Conservation (phyloP, 2,888 invertebrate genomes). For the Troglohyphantes excavatus region DNA sequence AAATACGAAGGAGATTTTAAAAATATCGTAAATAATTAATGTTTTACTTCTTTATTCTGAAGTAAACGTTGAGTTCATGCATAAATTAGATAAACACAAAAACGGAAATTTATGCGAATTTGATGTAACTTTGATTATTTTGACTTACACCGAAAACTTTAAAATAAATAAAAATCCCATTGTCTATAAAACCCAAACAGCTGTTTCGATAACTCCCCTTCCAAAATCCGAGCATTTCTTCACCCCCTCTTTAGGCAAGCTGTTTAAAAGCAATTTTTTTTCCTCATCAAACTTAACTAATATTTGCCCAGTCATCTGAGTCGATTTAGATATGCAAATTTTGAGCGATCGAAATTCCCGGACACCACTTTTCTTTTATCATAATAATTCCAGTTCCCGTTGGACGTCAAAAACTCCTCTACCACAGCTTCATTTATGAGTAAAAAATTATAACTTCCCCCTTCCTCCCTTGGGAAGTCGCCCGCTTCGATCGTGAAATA, state of each 20-base stretch:
- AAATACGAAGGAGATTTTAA: too few relatives aligned
- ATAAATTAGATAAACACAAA: too few relatives aligned
- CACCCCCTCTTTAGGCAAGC: neutral
- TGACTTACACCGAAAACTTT: too few relatives aligned
- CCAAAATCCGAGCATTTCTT: neutral
- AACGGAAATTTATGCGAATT: too few relatives aligned
- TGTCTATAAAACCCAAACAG: too few relatives aligned
- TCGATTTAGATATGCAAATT: conserved; percentile 32
- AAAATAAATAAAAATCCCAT: too few relatives aligned
- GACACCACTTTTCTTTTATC: conserved; percentile 19
- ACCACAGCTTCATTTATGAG: conserved; percentile 16
- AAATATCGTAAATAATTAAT: too few relatives aligned
- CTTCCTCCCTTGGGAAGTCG: neutral
- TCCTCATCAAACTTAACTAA: neutral
- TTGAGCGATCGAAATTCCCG: neutral
- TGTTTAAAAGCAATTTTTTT: neutral
- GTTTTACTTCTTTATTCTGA: too few relatives aligned
- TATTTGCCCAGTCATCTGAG: conserved; percentile 6
- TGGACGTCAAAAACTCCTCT: conserved; percentile 14
- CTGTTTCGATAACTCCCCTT: too few relatives aligned
- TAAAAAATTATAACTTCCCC: conserved; percentile 25
- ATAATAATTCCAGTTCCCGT: conserved; percentile 18
- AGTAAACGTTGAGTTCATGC: too few relatives aligned
- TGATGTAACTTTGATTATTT: too few relatives aligned
- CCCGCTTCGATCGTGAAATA: conserved; percentile 26